These are phyloP conservation scores for Amphipoea lucens DNA, from an alignment of 2,888 invertebrate species.

Conservation along the genomic window DNA sequence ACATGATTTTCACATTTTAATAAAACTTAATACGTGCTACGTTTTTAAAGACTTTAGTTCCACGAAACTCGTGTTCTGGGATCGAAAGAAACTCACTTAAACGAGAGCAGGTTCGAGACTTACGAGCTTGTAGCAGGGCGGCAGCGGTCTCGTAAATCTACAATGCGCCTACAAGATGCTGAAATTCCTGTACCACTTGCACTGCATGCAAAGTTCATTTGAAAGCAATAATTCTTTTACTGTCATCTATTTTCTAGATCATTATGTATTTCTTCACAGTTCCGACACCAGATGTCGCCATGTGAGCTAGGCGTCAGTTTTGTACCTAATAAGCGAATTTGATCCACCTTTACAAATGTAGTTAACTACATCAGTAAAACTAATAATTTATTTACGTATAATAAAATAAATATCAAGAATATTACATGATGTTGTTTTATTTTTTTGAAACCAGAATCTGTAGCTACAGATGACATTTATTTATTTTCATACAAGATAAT, in stretches of 20 bases:
- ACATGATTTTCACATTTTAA: background rate
- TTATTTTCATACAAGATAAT: no score
- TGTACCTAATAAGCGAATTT: slow-evolving; percentile 64
- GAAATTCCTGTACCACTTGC: background rate
- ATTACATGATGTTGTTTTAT: slow-evolving; percentile 47
- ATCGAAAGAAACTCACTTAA: background rate
- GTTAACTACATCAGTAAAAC: slow-evolving; percentile 67
- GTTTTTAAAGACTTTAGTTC: background rate
- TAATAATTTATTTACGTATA: slow-evolving; percentile 71
- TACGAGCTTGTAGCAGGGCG: background rate
- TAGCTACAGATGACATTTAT: no score
- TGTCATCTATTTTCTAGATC: slow-evolving; percentile 17
- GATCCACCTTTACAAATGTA: slow-evolving; percentile 64
- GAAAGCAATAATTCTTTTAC: background rate
- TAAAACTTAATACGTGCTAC: background rate
- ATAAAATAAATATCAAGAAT: slow-evolving; percentile 68
- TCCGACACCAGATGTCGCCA: slow-evolving; percentile 35
- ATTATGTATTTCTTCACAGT: slow-evolving; percentile 20
- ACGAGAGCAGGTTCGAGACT: background rate
- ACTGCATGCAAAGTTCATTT: background rate
- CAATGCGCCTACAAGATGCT: background rate
- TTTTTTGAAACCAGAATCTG: background rate
- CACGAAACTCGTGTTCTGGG: no score
- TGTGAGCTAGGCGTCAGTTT: slow-evolving; percentile 47
- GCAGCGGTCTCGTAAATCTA: background rate